A percentile compares a stretch with the other conserved stretches of the same genome.
These are phyloP conservation scores for Sphaeramia orbicularis DNA, from an alignment of 2,797 vertebrate genomes.

Conservation along the genomic window DNA sequence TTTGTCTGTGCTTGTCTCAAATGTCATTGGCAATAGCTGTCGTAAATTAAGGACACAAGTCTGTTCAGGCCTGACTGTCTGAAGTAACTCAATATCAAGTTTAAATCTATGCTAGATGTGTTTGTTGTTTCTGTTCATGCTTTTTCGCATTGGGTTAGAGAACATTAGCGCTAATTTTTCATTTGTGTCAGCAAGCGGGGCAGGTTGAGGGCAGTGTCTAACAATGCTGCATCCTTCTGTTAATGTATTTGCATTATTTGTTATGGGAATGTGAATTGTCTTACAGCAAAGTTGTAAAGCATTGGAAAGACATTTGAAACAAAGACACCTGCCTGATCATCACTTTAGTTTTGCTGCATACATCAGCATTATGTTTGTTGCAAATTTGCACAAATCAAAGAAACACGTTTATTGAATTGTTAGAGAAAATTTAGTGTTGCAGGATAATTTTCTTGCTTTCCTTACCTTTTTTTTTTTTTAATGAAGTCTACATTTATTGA, in stretches of 20 bases:
- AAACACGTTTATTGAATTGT: neutral
- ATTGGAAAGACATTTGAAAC: neutral
- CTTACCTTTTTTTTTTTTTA: neutral
- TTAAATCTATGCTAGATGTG: neutral
- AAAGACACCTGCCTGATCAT: neutral
- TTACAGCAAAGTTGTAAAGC: neutral
- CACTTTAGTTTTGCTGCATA: neutral
- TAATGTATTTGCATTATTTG: conserved; percentile 40
- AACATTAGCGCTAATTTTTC: neutral
- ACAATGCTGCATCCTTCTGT: conserved; percentile 41
- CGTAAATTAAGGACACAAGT: conserved; percentile 15
- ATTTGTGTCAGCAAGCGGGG: neutral
- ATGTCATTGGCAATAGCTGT: neutral
- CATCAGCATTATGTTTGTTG: neutral
- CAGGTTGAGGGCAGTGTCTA: conserved; percentile 4
- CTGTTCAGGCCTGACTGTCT: conserved; percentile 20
- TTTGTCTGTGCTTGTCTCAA: conserved; percentile 48
- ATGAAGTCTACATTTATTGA: neutral
- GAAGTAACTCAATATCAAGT: neutral
- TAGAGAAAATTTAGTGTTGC: neutral
- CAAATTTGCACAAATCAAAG: neutral
- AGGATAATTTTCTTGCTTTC: neutral
- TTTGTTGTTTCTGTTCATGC: neutral
- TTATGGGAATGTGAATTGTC: conserved; percentile 33
- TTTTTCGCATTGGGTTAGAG: neutral